Base-by-base conservation (phyloP, 2,888 invertebrate genomes). In the Agonopterix arenella region DNA sequence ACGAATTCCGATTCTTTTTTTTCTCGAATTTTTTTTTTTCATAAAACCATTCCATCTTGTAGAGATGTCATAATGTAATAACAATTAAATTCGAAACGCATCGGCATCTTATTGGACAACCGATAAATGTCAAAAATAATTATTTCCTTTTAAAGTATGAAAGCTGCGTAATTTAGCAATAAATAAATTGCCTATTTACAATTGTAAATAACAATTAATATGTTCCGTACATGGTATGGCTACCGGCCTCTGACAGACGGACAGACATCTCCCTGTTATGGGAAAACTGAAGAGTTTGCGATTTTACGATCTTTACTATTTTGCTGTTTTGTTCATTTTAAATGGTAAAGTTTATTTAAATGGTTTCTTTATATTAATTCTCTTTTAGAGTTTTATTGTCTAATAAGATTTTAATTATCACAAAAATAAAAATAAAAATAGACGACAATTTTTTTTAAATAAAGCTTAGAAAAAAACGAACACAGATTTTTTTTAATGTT, bases 151-250 rank as follows among this genome's bases (percentile, higher is more conserved):
- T 61, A 60, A 59, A 36, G 55, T 53, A 48, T 55, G 58, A 28
- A 28, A 28, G 57, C 69, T 69, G 70, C 68, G 68, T 71, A 70
- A 62, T 58, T 60, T 53, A 58, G 59, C 58, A 68, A 72, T 70
- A 73, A 76, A 80, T 80, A 81, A 82, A 81, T 76, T 72, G 73
- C 66, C 68, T 72, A 78, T 81, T 81, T 82, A 74, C 75, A 78
- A 80, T 82, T 77, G 73, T 79, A 83, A 74, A 71, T 67, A 69
- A 73, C 71, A 77, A 77, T 76, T 80, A 80, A 80, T 81, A 76
- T 69, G 68, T 54, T 53, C 80, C 77, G 58, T 81, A 78, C 59
- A 84, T 66, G 83, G 83, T 37, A 28, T 48, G 52, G 56, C 49
- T 58, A 60, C 56, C 57, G 60, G 59, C 65, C 63, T 60, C 68